Conservation (phyloP, 2,113 vertebrate genomes). For the Alces alces region DNA sequence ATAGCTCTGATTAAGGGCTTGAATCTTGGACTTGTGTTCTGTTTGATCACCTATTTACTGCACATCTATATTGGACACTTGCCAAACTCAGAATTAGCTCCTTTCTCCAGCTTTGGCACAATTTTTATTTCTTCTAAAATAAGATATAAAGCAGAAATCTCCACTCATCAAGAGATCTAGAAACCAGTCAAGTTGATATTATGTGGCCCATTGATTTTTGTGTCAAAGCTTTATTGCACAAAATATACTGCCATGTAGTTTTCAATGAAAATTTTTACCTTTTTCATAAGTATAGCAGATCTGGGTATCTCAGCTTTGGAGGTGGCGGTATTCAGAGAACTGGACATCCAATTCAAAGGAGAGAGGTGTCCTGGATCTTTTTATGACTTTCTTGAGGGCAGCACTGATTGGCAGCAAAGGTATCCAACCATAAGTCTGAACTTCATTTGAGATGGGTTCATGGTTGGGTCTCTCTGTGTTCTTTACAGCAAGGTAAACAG, state of each 20-base stretch:
- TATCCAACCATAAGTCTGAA: not conserved
- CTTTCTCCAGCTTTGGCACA: not conserved
- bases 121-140: slow-evolving; percentile 34
- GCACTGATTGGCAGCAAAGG: not conserved
- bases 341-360: not conserved
- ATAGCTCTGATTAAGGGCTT: not conserved
- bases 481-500: not conserved
- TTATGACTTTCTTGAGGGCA: not conserved
- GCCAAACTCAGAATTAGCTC: not conserved
- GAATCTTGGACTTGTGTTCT: not conserved
- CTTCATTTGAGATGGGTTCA: not conserved
- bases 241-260: not conserved
- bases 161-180: not conserved
- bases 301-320: not conserved
- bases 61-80: not conserved
- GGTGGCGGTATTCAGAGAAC: not conserved
- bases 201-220: not conserved
- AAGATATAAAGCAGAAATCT: not conserved
- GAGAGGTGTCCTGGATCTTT: not conserved
- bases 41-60: not conserved
- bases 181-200: not conserved
- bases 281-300: not conserved
- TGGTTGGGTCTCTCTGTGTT: not conserved
- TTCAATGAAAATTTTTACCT: not conserved
- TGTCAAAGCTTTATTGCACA: not conserved